Percentiles rank a stretch among this genome's conserved stretches.
These are phyloP conservation scores for Spialia ferax DNA, from an alignment of 2,888 invertebrate species.

Conservation along the genomic window DNA sequence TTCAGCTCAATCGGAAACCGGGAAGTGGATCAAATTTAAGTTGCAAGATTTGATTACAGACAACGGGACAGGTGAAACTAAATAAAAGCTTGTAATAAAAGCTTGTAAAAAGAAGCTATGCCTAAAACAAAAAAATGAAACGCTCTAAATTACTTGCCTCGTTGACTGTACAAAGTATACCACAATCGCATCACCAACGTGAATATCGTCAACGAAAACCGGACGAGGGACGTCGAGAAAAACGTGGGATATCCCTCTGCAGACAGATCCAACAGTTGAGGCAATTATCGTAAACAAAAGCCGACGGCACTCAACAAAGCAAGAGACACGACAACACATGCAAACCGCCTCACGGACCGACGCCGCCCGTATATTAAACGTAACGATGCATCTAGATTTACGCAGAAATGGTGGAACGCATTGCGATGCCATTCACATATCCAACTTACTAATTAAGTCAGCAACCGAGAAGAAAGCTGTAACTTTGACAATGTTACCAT, in stretches of 20 bases:
- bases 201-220: conserved; percentile 22
- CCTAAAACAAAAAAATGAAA: background rate
- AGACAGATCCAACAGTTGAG: conserved; percentile 29
- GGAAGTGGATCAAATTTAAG: no score
- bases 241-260: conserved; percentile 26
- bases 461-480: conserved; percentile 81
- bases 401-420: conserved; percentile 70
- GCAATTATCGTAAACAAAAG: conserved; percentile 41
- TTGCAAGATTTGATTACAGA: no score
- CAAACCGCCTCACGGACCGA: conserved; percentile 47
- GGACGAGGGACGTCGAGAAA: conserved; percentile 11
- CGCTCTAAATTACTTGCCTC: background rate
- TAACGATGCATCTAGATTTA: conserved; percentile 81
- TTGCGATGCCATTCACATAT: conserved; percentile 86
- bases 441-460: conserved; percentile 86
- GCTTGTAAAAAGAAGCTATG: no score
- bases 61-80: no score
- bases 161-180: background rate
- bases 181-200: background rate
- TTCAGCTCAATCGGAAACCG: no score
- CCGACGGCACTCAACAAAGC: conserved; percentile 47
- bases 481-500: conserved; percentile 85
- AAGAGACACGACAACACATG: conserved; percentile 33
- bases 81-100: no score
- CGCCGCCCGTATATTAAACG: conserved; percentile 79